phyloP scores from a whole-genome alignment of 2,888 invertebrate species.

The Standfussiana lucernea region DNA sequence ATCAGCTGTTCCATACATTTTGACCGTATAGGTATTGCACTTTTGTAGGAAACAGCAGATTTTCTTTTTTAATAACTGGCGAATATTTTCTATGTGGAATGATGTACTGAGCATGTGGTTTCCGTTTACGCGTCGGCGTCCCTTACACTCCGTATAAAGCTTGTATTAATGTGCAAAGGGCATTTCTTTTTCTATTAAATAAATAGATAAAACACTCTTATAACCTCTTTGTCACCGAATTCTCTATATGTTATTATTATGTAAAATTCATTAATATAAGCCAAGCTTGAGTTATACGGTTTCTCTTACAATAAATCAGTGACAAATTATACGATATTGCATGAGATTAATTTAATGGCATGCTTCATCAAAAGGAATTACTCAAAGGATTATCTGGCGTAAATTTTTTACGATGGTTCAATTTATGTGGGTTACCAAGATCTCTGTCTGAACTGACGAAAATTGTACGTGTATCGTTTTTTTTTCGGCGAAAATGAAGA shows the following conservation, averaged over 20 bases:
- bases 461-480: constrained; percentile 28
- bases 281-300: neutral
- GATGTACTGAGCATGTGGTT: no score
- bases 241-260: neutral
- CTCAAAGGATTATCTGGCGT: constrained; percentile 39
- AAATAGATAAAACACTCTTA: neutral
- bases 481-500: constrained; percentile 11
- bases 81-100: no score
- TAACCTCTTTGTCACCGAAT: no score
- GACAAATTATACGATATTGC: constrained; percentile 15
- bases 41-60: no score
- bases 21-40: no score
- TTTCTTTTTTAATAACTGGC: no score
- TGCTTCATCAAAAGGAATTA: constrained; percentile 27
- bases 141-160: no score
- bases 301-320: constrained; percentile 14
- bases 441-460: neutral
- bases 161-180: neutral
- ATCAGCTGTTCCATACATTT: no score
- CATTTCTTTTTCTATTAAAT: neutral
- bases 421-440: constrained; percentile 30
- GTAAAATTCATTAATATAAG: neutral
- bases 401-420: constrained; percentile 15
- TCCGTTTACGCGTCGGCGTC: no score
- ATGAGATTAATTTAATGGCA: constrained; percentile 22